Evolutionary conservation across 2,888 invertebrate species (phyloP).

Genomic region (Calephelis perditalis): DNA sequence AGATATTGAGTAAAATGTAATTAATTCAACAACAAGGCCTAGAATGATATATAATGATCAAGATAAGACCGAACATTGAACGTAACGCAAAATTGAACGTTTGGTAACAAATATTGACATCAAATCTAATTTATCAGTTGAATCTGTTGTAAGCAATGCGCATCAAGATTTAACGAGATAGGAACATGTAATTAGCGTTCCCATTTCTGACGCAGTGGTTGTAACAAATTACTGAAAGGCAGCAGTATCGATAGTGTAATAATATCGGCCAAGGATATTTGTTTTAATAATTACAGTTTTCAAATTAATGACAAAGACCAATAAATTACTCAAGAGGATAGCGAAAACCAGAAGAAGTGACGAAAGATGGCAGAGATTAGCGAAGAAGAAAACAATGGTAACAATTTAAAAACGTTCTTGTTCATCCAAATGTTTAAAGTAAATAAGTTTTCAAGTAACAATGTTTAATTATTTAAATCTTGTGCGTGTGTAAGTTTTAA

Average conservation of each 20-base stretch:
- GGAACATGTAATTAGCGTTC: constrained; percentile 6
- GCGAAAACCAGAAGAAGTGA: too few species aligned
- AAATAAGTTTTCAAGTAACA: too few species aligned
- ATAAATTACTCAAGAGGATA: too few species aligned
- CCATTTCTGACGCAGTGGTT: constrained; percentile 7
- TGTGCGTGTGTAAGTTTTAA: too few species aligned
- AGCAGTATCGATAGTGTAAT: constrained; percentile 1
- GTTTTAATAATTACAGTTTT: too few species aligned
- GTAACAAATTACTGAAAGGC: constrained; percentile 1
- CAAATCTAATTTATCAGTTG: constrained; percentile 4
- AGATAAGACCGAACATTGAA: constrained; percentile 7
- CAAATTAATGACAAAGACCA: too few species aligned
- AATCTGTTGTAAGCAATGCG: constrained; percentile 9
- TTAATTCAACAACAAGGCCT: constrained; percentile 4
- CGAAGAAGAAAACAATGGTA: too few species aligned
- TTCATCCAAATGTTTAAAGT: too few species aligned
- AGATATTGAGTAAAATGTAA: constrained; percentile 15
- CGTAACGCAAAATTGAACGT: constrained; percentile 6
- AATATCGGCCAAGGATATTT: background rate
- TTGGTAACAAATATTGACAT: constrained; percentile 11
- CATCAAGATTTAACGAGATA: constrained; percentile 11
- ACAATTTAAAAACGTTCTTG: too few species aligned
- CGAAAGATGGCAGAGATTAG: too few species aligned
- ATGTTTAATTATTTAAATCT: too few species aligned
- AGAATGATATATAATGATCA: constrained; percentile 4